Base-by-base conservation (phyloP, 2,797 vertebrate genomes). In the Gephyroberyx darwinii region DNA sequence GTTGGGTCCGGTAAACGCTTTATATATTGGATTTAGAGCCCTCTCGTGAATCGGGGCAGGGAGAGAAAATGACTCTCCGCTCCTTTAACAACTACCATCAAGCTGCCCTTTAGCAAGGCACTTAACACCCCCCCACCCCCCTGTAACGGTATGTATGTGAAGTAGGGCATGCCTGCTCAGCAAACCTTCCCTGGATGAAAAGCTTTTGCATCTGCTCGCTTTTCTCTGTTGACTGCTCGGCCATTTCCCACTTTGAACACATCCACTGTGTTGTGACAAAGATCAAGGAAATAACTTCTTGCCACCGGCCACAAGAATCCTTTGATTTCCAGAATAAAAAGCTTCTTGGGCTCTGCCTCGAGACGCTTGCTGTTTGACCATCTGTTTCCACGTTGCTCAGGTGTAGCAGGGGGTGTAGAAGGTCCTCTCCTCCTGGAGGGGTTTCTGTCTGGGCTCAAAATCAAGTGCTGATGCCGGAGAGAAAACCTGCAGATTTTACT, bases 291-390 rank as follows among this genome's bases (percentile, higher is more conserved):
- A 22, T 33, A 19, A 0, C 53, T 81, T 47, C 35, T 67, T 33
- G 26, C 19, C 12, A 4, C 16, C 7, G 1, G 8, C 35, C 30
- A 66, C 30, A 1, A n/a, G 48, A 59, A 3, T 17, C 35, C 64
- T 80, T 86, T 72, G 51, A 69, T 71, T 78, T 68, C 26, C 43
- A 47, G 8, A 48, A 37, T 12, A 30, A 17, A 37, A 37, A n/a
- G 35, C 63, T 68, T 13, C 12, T 5, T 14, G 48, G 67, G 59
- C 50, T 65, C 0, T 59, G 54, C 22, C 0, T 59, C 26, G 9
- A 43, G 41, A 16, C 3, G 10, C 12, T 14, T 12, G 10, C 41
- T 43, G 10, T 43, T 16, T 10, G 10, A 12, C 41, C 41, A 43
- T 43, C 41, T 43, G 41, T 43, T 43, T 43, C 41, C 41, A 43